Percentiles rank a stretch among this genome's conserved stretches.
These are phyloP conservation scores for Schizopygopsis pylzovi DNA, from an alignment of 2,797 vertebrate genomes.

Conservation along the genomic window DNA sequence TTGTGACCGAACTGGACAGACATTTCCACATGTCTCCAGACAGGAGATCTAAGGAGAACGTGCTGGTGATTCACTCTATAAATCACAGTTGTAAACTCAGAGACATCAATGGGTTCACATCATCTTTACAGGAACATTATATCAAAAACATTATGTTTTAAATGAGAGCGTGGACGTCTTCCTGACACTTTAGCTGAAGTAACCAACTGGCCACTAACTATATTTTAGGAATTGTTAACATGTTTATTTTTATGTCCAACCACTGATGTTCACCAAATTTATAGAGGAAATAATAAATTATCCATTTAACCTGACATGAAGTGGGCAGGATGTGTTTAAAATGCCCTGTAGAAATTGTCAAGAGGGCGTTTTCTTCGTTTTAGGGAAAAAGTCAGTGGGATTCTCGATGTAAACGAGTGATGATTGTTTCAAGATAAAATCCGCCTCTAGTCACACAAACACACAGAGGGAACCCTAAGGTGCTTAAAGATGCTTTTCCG, in stretches of 20 bases:
- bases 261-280: neutral
- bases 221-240: neutral
- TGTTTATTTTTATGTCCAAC: too few species aligned
- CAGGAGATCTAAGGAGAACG: neutral
- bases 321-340: neutral
- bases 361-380: neutral
- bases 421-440: neutral
- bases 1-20: too few species aligned
- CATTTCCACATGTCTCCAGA: neutral
- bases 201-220: neutral
- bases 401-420: neutral
- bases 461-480: slow-evolving; percentile 35
- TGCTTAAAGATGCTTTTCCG: slow-evolving; percentile 38
- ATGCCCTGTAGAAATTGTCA: neutral
- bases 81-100: neutral
- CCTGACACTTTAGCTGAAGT: neutral
- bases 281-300: neutral
- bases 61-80: neutral
- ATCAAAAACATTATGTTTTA: neutral
- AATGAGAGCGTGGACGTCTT: neutral
- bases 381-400: neutral
- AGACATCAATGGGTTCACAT: neutral
- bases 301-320: neutral
- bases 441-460: neutral
- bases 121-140: too few species aligned